Base-by-base conservation (phyloP, 2,888 invertebrate species). In the Chrysolina oricalcia region DNA sequence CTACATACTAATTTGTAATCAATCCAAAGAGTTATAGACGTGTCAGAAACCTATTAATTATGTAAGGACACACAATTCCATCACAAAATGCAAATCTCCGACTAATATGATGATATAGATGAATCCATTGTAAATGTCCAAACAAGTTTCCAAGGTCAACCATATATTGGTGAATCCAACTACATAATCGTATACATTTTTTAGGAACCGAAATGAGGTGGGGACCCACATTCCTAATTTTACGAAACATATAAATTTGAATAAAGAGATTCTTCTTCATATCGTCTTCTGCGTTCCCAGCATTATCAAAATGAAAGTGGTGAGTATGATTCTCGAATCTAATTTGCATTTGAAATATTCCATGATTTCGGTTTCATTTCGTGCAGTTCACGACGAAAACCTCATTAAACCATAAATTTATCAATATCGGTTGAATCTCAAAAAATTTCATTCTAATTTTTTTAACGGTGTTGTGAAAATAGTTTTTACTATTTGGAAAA, bases 281-380 rank as follows among this genome's bases (percentile, higher is more conserved):
- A 53, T 53, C 53, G 21, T 53, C 13, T 9, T 19, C 53, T 19
- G 11, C 53, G 4, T 17, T 53, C 21, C 10, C 19, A 53, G 5
- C 15, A 53, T 21, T 3, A 53, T 19, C 19, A 53, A 53, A 53
- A 53, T 53, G 53, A 53, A 53, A 53, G 53, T 53, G 53, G 53
- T 53, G 21, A 53, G 53, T 53, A 21, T 21, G 21, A 13, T 35
- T 35, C 35, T 35, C 35, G 35, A 35, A 8, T 35, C 8, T 35
- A 35, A 35, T 35, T 35, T 35, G 35, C 35, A 35, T 35, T 8
- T 35, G 35, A 35, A 35, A 35, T 35, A 35, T 35, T 35, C 35
- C 35, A 35, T 35, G 35, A 35, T 35, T 35, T 35, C 35, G 35
- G 3, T 35, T 35, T 35, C 8, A 8, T 3, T 35, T 35, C 35